Percentiles rank a stretch among this genome's conserved stretches.
Conservation (phyloP, 2,888 invertebrate genomes). For the Platycheirus rosarum region DNA sequence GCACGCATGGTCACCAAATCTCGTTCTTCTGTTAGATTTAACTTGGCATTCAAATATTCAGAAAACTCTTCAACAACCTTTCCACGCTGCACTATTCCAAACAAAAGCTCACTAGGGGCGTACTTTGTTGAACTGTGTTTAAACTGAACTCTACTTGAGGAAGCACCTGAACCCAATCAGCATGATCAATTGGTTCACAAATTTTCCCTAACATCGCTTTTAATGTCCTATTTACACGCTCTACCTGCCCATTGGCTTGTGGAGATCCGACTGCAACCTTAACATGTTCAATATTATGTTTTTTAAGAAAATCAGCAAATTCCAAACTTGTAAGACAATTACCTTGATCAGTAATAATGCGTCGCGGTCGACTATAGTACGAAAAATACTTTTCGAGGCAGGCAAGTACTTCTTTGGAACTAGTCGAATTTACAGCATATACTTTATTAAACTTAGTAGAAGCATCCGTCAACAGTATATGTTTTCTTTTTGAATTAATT, state of each 20-base stretch:
- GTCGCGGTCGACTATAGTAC: constrained; percentile 27
- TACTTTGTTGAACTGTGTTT: constrained; percentile 38
- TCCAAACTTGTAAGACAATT: constrained; percentile 78
- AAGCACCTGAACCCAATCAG: constrained; percentile 40
- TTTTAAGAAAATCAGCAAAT: constrained; percentile 77
- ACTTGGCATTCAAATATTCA: constrained; percentile 26
- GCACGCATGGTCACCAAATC: constrained; percentile 32
- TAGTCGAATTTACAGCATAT: constrained; percentile 33
- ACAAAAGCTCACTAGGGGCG: constrained; percentile 27
- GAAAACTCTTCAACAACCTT: constrained; percentile 24
- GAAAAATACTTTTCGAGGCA: constrained; percentile 35
- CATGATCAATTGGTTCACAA: constrained; percentile 41
- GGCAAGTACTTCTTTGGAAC: constrained; percentile 23
- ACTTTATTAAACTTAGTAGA: constrained; percentile 38
- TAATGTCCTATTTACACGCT: constrained; percentile 45
- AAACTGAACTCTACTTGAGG: constrained; percentile 25
- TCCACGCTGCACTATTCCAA: constrained; percentile 32
- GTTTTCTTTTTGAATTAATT: constrained; percentile 57
- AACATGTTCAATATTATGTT: constrained; percentile 65
- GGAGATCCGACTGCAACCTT: constrained; percentile 52
- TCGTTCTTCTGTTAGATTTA: constrained; percentile 3
- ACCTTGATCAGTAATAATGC: constrained; percentile 80
- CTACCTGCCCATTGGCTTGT: constrained; percentile 54
- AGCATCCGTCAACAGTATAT: constrained; percentile 27
- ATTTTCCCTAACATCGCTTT: constrained; percentile 43